Base-by-base conservation (phyloP, 2,113 vertebrate species). In the Vulpes lagopus region DNA sequence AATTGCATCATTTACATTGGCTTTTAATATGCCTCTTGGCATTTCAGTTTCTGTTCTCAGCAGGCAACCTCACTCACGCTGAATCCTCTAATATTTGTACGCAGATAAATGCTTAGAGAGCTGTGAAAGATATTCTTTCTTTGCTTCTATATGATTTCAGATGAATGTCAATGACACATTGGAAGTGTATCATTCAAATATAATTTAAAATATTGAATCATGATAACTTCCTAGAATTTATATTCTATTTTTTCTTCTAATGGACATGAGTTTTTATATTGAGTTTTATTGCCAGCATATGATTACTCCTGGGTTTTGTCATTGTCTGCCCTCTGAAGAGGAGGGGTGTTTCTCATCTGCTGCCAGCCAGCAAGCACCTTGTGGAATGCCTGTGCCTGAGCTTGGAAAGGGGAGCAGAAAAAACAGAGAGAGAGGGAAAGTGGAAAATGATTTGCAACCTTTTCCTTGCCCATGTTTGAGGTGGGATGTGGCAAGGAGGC, bases 11-110 rank as follows among this genome's bases (percentile, higher is more conserved):
- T 97, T 96, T 90, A 57, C 49, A 23, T n/a, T 89, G 76, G 82
- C 51, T 97, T 94, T 91, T 96, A 97, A 89, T 94, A 88, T 83
- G 78, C 96, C 93, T 95, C 59, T 69, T 85, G 94, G 78, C 89
- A 95, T 90, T 95, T 96, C 89, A 89, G 53, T 92, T 92, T 97
- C 85, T 97, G 49, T 93, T 95, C 92, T 91, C 92, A 94, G 97
- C 96, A 81, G 53, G 81, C 64, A 94, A 15, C 82, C 43, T 95
- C 49, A 22, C 76, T 97, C 9, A 3, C 7, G 38, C n/a, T 93
- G 86, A 93, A 96, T 92, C 30, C 32, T 83, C 71, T 96, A 85
- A 87, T 97, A 93, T 92, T 89, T 93, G n/a, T 95, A 76, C 73
- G 84, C 64, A 96, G 90, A 88, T 92, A 81, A 95, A 95, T 84